Evolutionary conservation across 1,140 invertebrate species (phyloP).

Genomic region (Limonius californicus): DNA sequence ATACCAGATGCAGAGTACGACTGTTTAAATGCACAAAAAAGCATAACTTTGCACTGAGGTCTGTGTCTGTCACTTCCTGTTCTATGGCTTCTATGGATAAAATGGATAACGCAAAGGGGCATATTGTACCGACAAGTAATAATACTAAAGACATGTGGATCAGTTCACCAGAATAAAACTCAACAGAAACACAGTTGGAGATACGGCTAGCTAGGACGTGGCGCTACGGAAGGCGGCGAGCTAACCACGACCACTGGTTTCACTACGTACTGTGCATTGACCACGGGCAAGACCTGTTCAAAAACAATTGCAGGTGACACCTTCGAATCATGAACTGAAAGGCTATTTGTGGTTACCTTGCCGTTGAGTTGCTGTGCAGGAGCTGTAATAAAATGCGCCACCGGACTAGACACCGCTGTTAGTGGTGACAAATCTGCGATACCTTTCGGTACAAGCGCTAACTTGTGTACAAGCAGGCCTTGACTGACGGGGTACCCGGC

Average conservation of each 20-base stretch:
- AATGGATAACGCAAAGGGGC: not conserved
- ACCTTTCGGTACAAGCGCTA: conserved; percentile 40
- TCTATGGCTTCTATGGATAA: not conserved
- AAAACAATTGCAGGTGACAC: conserved; percentile 2
- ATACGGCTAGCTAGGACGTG: conserved; percentile 38
- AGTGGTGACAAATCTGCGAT: conserved; percentile 38
- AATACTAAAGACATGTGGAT: not conserved
- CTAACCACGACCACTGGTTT: conserved; percentile 45
- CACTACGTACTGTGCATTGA: conserved; percentile 44
- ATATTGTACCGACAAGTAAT: not conserved
- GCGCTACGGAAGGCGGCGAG: conserved; percentile 31
- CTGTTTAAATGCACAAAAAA: not conserved
- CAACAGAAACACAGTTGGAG: not conserved
- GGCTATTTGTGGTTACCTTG: conserved; percentile 20
- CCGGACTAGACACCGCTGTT: conserved; percentile 30
- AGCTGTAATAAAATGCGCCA: conserved; percentile 37
- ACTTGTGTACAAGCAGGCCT: conserved; percentile 41
- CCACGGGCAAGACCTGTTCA: conserved; percentile 40
- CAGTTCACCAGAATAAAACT: not conserved
- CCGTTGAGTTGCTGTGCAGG: conserved; percentile 38
- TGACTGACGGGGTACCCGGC: conserved; percentile 38
- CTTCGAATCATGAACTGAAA: too few species aligned
- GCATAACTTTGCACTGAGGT: conserved; percentile 7
- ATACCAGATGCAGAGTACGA: too few species aligned
- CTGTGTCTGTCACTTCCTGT: too few species aligned